Evolutionary conservation across 2,797 vertebrate species (phyloP), one percentile per base, ranked within the genome.

Genomic region (Naso thynnoides): DNA sequence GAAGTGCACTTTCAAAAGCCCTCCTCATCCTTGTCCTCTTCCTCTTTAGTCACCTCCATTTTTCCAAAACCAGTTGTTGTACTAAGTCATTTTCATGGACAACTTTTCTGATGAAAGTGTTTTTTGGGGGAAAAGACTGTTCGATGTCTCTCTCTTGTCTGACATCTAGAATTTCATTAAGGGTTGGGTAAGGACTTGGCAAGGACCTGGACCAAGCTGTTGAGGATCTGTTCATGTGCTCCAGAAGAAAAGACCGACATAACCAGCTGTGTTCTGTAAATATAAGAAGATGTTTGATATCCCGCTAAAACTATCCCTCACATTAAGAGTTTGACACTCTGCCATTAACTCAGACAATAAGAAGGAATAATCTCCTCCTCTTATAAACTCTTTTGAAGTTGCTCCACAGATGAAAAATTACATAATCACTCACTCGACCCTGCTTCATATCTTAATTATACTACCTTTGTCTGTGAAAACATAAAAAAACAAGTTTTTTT

Each of bases 91-190:
- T 95, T 81, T 76, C 88, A 87, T 74, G 90, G 94, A 95, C 95
- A 86, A 58, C 93, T 95, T 96, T 96, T 94, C 95, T 86, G 92
- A 94, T 95, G 94, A 95, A 94, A 96, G 94, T 93, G 90, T 95
- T 95, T 95, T 95, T 91, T 84, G 86, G 92, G 94, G 92, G 91
- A 93, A 94, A 94, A 93, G 1, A 33, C 9, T 9, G 6, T 33
- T 33, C 31, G n/a, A 33, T 33, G 89, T 44, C 67, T 68, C 74
- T 56, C 70, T 88, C 64, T 84, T 76, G 76, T 82, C 83, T 76
- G 56, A 73, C 86, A 87, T 78, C 74, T 82, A 75, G 39, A 24
- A 69, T 85, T 85, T 78, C 53, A 77, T 81, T 62, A 77, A 65
- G 63, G 36, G 58, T 26, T 69, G 69, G 41, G 26, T 65, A 45